Evolutionary conservation across 2,888 invertebrate genomes (phyloP), one percentile per base, ranked within the genome.

Genomic region (Chaetoderma sp.): DNA sequence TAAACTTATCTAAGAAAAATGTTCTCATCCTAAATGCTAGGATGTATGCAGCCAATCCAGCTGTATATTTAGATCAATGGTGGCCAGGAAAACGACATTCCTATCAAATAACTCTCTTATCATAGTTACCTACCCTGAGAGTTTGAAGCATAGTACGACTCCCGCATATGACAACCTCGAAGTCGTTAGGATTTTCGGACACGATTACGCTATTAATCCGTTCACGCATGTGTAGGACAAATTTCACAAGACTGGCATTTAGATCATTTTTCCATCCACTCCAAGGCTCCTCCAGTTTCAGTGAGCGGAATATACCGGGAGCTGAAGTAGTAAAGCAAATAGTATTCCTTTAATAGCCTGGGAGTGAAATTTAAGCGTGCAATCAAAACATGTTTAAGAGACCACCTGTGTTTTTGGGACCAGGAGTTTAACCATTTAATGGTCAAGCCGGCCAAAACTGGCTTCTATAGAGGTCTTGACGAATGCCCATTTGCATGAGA

Each of bases 81-180:
- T n/a, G n/a, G n/a, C n/a, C 39, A 36, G 39, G 13, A 36, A 13
- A 36, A 36, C 13, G 10, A 10, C 39, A 36, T 36, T 10, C 10
- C 10, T 36, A 13, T 36, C 39, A 10, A 36, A 10, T n/a, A n/a
- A n/a, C n/a, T n/a, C n/a, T n/a, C n/a, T n/a, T n/a, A n/a, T 44
- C 16, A 6, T 21, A 2, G 1, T 27, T 18, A 57, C 70, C 64
- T 58, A 83, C 83, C 76, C 77, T 74, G 4, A 84, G 65, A 33
- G 74, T 72, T 33, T 72, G 54, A 59, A 75, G 74, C 4, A 83
- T 69, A 5, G 68, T 47, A 27, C 68, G 69, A 49, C 76, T 77
- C 27, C 78, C 73, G 63, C 75, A 76, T 28, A 83, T 73, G 56
- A 78, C 72, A 8, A 80, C 75, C 65, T 83, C 81, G 71, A 80